These are phyloP conservation scores for Formica selysi DNA, from an alignment of 1,140 invertebrate genomes.

Conservation along the genomic window DNA sequence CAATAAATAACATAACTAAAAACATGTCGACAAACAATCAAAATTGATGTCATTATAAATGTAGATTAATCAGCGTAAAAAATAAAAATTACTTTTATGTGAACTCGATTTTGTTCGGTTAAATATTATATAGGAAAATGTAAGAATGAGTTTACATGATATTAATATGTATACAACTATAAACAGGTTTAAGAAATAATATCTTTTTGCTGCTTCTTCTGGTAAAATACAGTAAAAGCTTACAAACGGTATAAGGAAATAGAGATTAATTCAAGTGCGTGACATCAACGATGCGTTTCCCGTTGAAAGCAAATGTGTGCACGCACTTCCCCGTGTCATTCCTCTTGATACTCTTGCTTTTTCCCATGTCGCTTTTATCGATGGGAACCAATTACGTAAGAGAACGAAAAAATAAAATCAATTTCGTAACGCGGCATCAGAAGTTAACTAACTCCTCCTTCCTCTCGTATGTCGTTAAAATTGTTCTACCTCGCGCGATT, in stretches of 20 bases:
- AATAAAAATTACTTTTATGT: neutral
- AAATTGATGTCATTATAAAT: no score
- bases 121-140: neutral
- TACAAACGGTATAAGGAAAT: conserved; percentile 6
- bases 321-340: conserved; percentile 27
- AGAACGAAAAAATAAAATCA: conserved; percentile 52
- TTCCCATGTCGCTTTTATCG: conserved; percentile 35
- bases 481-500: conserved; percentile 35
- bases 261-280: conserved; percentile 39
- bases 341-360: neutral
- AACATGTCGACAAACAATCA: neutral
- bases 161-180: neutral
- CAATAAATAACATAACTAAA: neutral
- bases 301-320: conserved; percentile 46
- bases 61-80: no score
- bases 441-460: conserved; percentile 13
- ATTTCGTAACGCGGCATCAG: conserved; percentile 41
- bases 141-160: neutral
- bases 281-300: conserved; percentile 19
- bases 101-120: neutral
- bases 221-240: neutral
- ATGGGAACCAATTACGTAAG: conserved; percentile 45
- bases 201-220: neutral
- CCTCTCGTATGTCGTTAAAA: neutral
- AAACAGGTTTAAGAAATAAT: neutral